These are phyloP conservation scores for Mus spicilegus DNA, from an alignment of 2,113 vertebrate genomes.

Conservation along the genomic window DNA sequence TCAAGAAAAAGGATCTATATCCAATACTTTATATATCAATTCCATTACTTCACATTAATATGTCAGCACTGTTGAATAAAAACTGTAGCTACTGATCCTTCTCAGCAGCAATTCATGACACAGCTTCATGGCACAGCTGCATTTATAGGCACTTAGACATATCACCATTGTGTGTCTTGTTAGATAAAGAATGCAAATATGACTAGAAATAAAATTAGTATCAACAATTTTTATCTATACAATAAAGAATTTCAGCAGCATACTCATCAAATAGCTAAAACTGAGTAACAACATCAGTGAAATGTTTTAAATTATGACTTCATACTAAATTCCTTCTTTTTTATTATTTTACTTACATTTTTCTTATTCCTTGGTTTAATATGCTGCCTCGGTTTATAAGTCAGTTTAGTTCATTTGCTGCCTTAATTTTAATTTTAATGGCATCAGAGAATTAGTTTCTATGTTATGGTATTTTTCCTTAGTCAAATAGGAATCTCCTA, in stretches of 20 bases:
- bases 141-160: not conserved
- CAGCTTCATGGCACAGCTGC: not conserved
- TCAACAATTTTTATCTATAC: not conserved
- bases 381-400: not conserved
- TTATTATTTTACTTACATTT: conserved; percentile 15
- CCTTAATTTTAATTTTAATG: not conserved
- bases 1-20: not conserved
- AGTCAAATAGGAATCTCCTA: not conserved
- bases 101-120: not conserved
- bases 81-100: not conserved
- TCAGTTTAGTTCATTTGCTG: conserved; percentile 11
- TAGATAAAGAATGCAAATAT: not conserved
- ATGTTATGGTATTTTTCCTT: not conserved
- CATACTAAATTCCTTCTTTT: not conserved
- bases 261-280: not conserved
- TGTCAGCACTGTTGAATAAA: conserved; percentile 11
- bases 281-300: not conserved
- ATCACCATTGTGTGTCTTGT: not conserved
- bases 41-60: not conserved
- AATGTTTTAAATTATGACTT: not conserved
- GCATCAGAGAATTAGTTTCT: not conserved
- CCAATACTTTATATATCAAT: not conserved
- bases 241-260: not conserved
- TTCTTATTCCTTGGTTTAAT: not conserved
- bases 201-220: not conserved